A percentile compares a stretch with the other conserved stretches of the same genome.
These are phyloP conservation scores for Umimayanthus kanabou DNA, from an alignment of 92 coral and sea anemone species.

Conservation along the genomic window DNA sequence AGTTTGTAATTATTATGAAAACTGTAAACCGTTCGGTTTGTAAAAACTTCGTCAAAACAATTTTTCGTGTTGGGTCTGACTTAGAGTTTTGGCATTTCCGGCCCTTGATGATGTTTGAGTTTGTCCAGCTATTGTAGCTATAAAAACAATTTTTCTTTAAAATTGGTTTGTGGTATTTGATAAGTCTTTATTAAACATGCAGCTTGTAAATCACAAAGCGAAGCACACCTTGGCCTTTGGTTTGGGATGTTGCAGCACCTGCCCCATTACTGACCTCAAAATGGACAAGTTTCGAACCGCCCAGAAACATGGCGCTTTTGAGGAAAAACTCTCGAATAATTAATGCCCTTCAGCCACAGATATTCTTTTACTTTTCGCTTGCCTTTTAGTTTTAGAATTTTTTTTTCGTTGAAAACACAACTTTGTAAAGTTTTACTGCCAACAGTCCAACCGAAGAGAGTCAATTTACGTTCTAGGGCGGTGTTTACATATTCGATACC, in stretches of 20 bases:
- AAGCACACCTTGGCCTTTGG: slow-evolving; percentile 13
- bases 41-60: neutral
- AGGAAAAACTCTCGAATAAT: slow-evolving; percentile 15
- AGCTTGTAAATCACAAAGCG: neutral
- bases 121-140: neutral
- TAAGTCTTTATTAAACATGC: slow-evolving; percentile 6
- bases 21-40: neutral
- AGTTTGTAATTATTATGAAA: neutral
- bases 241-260: slow-evolving; percentile 11
- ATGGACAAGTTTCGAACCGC: slow-evolving; percentile 28
- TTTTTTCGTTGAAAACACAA: neutral
- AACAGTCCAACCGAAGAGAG: too few relatives aligned
- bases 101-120: neutral
- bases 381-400: slow-evolving; percentile 19
- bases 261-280: slow-evolving; percentile 22
- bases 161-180: slow-evolving; percentile 1
- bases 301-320: neutral
- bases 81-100: slow-evolving; percentile 37
- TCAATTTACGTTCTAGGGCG: too few relatives aligned
- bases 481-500: too few relatives aligned
- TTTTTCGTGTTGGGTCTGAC: neutral
- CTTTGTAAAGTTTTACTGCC: neutral
- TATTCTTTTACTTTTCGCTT: neutral
- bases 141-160: slow-evolving; percentile 9
- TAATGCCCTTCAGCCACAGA: slow-evolving; percentile 15